Percentiles rank a stretch among this genome's conserved stretches.
These are phyloP conservation scores for Drosophila mercatorum DNA, from an alignment of 2,888 invertebrate species.

Conservation along the genomic window DNA sequence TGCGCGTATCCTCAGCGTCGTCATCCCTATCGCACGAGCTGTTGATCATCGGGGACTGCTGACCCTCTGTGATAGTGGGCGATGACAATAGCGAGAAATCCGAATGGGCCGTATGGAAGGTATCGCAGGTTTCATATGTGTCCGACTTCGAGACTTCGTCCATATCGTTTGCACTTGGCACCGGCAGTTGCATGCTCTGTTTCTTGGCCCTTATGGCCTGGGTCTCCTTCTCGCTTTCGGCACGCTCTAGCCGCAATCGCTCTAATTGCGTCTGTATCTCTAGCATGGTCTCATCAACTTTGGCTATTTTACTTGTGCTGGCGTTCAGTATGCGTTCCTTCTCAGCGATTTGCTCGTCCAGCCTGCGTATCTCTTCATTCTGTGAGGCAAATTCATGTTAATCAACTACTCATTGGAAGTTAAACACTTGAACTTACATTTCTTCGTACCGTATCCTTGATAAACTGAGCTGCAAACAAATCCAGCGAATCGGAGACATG, in stretches of 20 bases:
- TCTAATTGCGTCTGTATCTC: conserved; percentile 88
- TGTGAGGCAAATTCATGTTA: conserved; percentile 68
- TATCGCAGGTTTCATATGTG: conserved; percentile 86
- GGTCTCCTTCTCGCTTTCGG: conserved; percentile 65
- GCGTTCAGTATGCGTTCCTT: conserved; percentile 86
- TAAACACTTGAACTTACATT: conserved; percentile 86
- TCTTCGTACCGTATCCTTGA: conserved; percentile 89
- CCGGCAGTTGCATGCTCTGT: conserved; percentile 87
- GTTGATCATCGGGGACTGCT: conserved; percentile 80
- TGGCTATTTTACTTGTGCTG: conserved; percentile 88
- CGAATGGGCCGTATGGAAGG: conserved; percentile 91
- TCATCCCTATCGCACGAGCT: conserved; percentile 70
- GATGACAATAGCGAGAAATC: conserved; percentile 85
- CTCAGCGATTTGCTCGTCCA: conserved; percentile 88
- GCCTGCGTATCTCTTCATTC: conserved; percentile 89
- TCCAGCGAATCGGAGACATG: conserved; percentile 88
- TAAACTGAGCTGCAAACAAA: conserved; percentile 87
- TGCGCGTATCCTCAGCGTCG: conserved; percentile 67
- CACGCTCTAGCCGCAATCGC: conserved; percentile 84
- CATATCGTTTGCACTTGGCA: conserved; percentile 81
- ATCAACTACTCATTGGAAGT: rapidly evolving
- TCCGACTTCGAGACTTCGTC: conserved; percentile 81
- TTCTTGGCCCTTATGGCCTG: conserved; percentile 68
- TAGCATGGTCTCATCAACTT: conserved; percentile 89
- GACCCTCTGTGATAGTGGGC: conserved; percentile 79